These are phyloP conservation scores for Neolamprologus variostigma DNA, from an alignment of 2,113 vertebrate genomes.

Conservation along the genomic window DNA sequence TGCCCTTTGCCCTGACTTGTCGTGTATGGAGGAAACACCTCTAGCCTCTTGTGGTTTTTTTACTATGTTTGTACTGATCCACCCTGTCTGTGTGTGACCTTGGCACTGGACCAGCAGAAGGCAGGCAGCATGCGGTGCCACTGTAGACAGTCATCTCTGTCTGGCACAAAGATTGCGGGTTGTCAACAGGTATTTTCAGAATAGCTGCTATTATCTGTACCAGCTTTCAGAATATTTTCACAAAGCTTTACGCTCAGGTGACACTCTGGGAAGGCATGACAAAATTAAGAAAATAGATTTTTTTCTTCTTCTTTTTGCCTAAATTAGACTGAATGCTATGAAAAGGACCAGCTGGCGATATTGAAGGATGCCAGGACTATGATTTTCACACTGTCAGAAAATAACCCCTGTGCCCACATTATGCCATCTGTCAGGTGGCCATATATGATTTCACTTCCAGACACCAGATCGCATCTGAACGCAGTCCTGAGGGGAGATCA, in stretches of 20 bases:
- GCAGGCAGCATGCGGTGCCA: background rate
- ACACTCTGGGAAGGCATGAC: slow-evolving; percentile 7
- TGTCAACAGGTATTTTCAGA: slow-evolving; percentile 48
- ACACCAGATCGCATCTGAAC: slow-evolving; percentile 23
- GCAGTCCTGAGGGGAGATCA: background rate
- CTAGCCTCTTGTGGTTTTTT: background rate
- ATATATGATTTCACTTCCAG: slow-evolving; percentile 28
- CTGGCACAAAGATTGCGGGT: slow-evolving; percentile 27
- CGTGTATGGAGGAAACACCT: background rate
- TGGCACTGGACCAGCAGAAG: slow-evolving; percentile 26
- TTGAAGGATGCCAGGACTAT: slow-evolving; percentile 54
- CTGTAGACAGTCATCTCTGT: background rate
- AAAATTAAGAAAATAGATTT: slow-evolving; percentile 40
- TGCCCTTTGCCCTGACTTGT: background rate
- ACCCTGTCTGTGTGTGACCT: slow-evolving; percentile 6
- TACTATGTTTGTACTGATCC: background rate
- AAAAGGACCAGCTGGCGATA: slow-evolving; percentile 62
- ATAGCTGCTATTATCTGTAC: slow-evolving; percentile 16
- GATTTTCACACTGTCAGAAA: slow-evolving; percentile 68
- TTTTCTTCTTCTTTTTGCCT: background rate
- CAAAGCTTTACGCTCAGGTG: slow-evolving; percentile 9
- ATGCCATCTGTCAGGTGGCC: slow-evolving; percentile 72
- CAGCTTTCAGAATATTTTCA: slow-evolving; percentile 10
- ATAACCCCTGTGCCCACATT: slow-evolving; percentile 67
- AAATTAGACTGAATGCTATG: slow-evolving; percentile 50